Evolutionary conservation across 2,888 invertebrate species (phyloP).

Genomic region (Thecocarcelia acutangulata): DNA sequence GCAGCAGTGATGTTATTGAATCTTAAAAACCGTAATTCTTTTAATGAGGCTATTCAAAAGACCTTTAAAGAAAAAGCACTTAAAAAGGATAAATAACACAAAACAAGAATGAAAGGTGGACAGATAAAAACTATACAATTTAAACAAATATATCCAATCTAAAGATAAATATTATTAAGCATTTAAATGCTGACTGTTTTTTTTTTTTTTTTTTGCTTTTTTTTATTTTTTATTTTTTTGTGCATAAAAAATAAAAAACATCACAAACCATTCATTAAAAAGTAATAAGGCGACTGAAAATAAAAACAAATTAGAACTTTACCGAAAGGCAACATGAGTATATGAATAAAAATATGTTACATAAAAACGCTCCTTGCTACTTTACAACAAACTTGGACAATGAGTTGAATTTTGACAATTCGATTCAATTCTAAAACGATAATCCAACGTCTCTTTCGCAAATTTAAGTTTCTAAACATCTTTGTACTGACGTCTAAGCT

Average conservation of each 20-base stretch:
- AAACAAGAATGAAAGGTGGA: slow-evolving; percentile 37
- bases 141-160: slow-evolving; percentile 39
- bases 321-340: slow-evolving; percentile 7
- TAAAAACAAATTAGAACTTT: slow-evolving; percentile 51
- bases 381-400: slow-evolving; percentile 47
- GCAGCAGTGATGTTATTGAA: slow-evolving; percentile 13
- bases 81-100: slow-evolving; percentile 31
- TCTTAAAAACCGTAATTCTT: not conserved
- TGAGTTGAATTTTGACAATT: not conserved
- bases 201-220: too few relatives aligned
- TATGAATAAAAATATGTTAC: not conserved
- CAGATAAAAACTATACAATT: slow-evolving; percentile 40
- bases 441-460: not conserved
- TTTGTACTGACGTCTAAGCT: slow-evolving; percentile 28
- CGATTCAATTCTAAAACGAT: not conserved
- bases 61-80: not conserved
- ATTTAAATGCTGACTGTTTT: too few relatives aligned
- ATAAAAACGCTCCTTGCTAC: slow-evolving; percentile 57
- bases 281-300: slow-evolving; percentile 70
- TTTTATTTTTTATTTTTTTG: not conserved
- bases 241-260: slow-evolving; percentile 30
- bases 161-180: too few relatives aligned
- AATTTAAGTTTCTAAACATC: not conserved
- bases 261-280: slow-evolving; percentile 25
- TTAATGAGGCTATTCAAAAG: not conserved